Evolutionary conservation across 2,797 vertebrate genomes (phyloP).

Genomic region (Nannoperca australis): DNA sequence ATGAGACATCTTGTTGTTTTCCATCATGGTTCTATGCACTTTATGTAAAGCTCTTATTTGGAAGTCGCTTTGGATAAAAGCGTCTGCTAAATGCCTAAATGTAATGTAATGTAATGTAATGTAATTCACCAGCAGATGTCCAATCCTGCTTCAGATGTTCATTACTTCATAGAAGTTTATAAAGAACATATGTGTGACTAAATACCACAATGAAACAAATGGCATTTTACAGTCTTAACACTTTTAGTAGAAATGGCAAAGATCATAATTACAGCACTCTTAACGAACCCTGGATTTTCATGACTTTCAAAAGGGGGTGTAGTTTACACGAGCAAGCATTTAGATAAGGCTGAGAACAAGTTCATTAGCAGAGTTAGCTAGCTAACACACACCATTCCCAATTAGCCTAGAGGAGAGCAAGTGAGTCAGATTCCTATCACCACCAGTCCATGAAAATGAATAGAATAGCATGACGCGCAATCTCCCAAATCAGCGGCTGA

Average conservation of each 20-base stretch:
- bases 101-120: no score
- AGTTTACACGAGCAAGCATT: slow-evolving; percentile 78
- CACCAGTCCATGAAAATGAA: slow-evolving; percentile 81
- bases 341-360: slow-evolving; percentile 85
- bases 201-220: slow-evolving; percentile 15
- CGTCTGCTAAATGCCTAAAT: no score
- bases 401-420: slow-evolving; percentile 84
- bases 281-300: slow-evolving; percentile 71
- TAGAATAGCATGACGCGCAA: slow-evolving; percentile 82
- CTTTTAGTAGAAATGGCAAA: slow-evolving; percentile 38
- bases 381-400: slow-evolving; percentile 78
- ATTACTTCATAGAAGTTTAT: background rate
- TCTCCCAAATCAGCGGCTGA: slow-evolving; percentile 82
- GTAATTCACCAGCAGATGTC: background rate
- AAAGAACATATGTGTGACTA: slow-evolving; percentile 18
- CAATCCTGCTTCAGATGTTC: background rate
- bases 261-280: slow-evolving; percentile 55
- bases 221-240: slow-evolving; percentile 23
- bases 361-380: slow-evolving; percentile 87
- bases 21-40: no score
- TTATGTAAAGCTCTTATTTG: no score
- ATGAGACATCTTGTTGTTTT: no score
- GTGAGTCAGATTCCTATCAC: slow-evolving; percentile 83
- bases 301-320: slow-evolving; percentile 77
- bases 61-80: no score